These are phyloP conservation scores for Neolamprologus falcicula DNA, from an alignment of 2,113 vertebrate species.

Conservation along the genomic window DNA sequence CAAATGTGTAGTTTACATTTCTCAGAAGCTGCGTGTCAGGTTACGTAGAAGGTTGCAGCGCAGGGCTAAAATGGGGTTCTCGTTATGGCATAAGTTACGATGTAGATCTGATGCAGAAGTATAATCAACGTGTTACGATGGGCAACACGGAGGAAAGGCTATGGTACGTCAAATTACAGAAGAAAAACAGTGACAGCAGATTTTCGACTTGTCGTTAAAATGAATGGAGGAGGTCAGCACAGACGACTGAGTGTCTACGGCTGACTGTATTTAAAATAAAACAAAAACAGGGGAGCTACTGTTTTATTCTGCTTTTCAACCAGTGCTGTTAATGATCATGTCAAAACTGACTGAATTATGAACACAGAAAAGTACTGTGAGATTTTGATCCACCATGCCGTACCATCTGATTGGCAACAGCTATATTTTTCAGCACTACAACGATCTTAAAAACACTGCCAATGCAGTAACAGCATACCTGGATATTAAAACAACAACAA, in stretches of 20 bases:
- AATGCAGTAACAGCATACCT: background rate
- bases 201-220: fast-evolving
- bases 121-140: background rate
- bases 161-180: background rate
- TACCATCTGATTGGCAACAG: background rate
- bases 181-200: background rate
- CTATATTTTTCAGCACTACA: background rate
- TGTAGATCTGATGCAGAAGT: background rate
- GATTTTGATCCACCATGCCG: fast-evolving
- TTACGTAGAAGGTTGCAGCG: background rate
- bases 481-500: background rate
- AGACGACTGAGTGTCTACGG: fast-evolving
- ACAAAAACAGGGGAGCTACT: background rate
- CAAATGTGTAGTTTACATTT: background rate
- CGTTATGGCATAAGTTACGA: fast-evolving
- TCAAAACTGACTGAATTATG: background rate
- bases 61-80: background rate
- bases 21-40: fast-evolving
- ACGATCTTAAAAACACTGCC: background rate
- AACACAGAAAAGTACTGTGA: background rate
- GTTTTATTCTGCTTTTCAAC: background rate
- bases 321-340: background rate
- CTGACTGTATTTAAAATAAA: background rate
- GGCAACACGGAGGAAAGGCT: fast-evolving
- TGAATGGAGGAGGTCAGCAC: background rate